Percentiles rank a stretch among this genome's conserved stretches.
Evolutionary conservation across 2,888 invertebrate species (phyloP).

Genomic region (Folsomia candida): DNA sequence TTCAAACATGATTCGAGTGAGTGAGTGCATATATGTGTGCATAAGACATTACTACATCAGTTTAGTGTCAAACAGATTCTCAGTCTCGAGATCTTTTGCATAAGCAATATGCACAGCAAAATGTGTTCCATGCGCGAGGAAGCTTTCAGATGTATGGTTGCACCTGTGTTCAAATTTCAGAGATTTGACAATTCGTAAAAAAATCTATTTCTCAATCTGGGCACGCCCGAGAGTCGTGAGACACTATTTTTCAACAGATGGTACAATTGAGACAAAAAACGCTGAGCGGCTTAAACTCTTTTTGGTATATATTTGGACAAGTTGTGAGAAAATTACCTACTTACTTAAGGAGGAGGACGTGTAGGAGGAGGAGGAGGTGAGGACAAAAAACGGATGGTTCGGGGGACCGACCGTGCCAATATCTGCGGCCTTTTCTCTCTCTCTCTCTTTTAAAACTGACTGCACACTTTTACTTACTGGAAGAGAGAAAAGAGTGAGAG

Average conservation of each 20-base stretch:
- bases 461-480: not conserved
- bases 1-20: not conserved
- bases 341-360: not conserved
- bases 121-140: not conserved
- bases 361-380: not conserved
- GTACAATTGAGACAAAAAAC: constrained; percentile 43
- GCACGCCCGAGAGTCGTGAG: constrained; percentile 47
- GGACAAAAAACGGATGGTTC: not conserved
- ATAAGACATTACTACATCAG: not conserved
- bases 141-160: constrained; percentile 2
- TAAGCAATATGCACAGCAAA: not conserved
- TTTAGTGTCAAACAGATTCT: not conserved
- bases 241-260: constrained; percentile 48
- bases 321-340: not conserved
- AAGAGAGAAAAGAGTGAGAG: not conserved
- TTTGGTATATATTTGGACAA: not conserved
- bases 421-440: too few relatives aligned
- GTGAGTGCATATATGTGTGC: too few relatives aligned
- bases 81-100: not conserved
- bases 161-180: constrained; percentile 48
- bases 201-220: constrained; percentile 46
- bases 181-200: constrained; percentile 48
- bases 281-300: constrained; percentile 1
- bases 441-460: too few relatives aligned
- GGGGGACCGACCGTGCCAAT: not conserved